Conservation (phyloP, 2,888 invertebrate species). For the Drosophila fungiperda region DNA sequence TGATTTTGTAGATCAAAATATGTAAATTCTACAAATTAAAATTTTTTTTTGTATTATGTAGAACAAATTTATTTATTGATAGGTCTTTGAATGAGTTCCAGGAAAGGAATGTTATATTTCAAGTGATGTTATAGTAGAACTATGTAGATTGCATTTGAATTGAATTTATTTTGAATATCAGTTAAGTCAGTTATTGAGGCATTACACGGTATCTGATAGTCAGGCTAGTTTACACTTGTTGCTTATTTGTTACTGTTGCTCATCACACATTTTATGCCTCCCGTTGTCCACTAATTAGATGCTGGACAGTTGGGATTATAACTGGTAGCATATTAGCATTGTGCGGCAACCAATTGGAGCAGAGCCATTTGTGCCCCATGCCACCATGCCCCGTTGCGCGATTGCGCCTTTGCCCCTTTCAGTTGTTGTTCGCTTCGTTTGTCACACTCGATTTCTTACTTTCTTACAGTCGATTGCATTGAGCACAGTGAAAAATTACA, state of each 20-base stretch:
- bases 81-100: not conserved
- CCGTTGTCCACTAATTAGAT: constrained; percentile 64
- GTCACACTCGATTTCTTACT: constrained; percentile 31
- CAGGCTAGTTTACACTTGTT: constrained; percentile 11
- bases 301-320: constrained; percentile 50
- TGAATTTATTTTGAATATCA: not conserved
- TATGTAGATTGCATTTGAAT: not conserved
- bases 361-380: constrained; percentile 21
- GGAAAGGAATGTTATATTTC: not conserved
- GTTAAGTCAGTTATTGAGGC: not conserved
- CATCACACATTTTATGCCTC: constrained; percentile 55
- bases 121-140: not conserved
- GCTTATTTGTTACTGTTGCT: constrained; percentile 20
- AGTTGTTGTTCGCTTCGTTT: constrained; percentile 46
- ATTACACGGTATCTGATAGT: not conserved
- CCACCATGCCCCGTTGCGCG: constrained; percentile 7
- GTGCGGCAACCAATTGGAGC: constrained; percentile 57
- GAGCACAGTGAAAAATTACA: constrained; percentile 26
- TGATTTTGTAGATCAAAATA: not conserved
- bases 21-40: not conserved
- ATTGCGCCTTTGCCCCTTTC: constrained; percentile 10
- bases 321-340: constrained; percentile 50
- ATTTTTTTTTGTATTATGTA: not conserved
- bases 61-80: not conserved
- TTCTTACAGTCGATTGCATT: constrained; percentile 57